Base-by-base conservation (phyloP, 1,140 invertebrate species). In the Platorchestia sp. region DNA sequence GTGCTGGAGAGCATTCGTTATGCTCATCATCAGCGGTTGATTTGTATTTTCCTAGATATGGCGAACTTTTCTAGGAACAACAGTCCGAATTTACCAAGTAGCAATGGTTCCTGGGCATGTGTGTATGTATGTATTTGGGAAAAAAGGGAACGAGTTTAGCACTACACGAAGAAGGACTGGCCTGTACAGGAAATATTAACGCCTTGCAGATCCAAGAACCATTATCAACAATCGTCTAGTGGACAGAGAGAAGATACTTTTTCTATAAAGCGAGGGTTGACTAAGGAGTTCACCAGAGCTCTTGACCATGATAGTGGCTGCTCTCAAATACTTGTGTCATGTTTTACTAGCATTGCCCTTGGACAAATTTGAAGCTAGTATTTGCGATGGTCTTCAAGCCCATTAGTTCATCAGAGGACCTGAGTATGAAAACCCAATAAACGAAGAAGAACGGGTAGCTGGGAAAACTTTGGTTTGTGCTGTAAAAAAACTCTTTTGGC, bases 261-360 rank as follows among this genome's bases (percentile, higher is more conserved):
- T 97, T 95, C 97, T 97, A 97, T 97, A 40, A 97, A 97, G 95
- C 96, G 97, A 86, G 96, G 97, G 5, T 86, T 97, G 95, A 96
- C 97, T 95, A 97, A 97, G 96, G 96, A 14, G 95, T 97, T 97
- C 96, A 96, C 97, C 27, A 97, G 97, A 95, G 96, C 96, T 91
- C 93, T 97, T 43, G 91, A 97, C 51, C 96, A 96, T 96, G 96
- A 97, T 95, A n/a, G 96, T 87, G 86, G 36, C 40, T n/a, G 95
- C 44, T 95, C n/a, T 95, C 95, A 95, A 19, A 40, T 95, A 96
- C 95, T 95, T 97, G 87, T 96, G 95, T 96, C 93, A 95, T 43
- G 96, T 96, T 95, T 97, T 97, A 95, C 96, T 96, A 86, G 96
- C 40, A 95, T 14, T 95, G 36, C 44, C 36, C 95, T 43, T 96